phyloP scores from a whole-genome alignment of 1,140 invertebrate genomes.

The Tenebrio molitor region DNA sequence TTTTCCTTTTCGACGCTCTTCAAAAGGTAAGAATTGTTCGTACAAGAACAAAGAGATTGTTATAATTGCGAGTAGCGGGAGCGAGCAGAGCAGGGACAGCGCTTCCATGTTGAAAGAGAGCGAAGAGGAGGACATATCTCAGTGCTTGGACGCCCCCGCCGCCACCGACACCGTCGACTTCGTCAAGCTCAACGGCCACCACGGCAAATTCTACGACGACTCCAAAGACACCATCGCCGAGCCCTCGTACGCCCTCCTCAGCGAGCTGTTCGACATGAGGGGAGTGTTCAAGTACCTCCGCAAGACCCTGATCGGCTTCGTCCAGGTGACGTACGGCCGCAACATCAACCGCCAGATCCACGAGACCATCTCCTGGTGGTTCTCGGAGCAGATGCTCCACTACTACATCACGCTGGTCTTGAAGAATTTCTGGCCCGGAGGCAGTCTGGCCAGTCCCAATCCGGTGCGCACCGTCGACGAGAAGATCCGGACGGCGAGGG shows the following conservation, averaged over 20 bases:
- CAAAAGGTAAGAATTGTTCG: slow-evolving; percentile 87
- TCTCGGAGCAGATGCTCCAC: slow-evolving; percentile 91
- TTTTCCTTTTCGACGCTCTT: slow-evolving; percentile 90
- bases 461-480: slow-evolving; percentile 77
- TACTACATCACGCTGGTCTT: slow-evolving; percentile 87
- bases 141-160: slow-evolving; percentile 74
- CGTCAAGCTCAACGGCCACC: slow-evolving; percentile 64
- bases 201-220: slow-evolving; percentile 69
- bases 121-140: slow-evolving; percentile 82
- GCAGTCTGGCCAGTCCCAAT: slow-evolving; percentile 72
- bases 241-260: slow-evolving; percentile 86
- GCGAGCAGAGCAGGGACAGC: slow-evolving; percentile 65
- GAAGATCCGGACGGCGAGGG: slow-evolving; percentile 75
- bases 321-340: slow-evolving; percentile 91
- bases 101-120: slow-evolving; percentile 67
- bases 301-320: slow-evolving; percentile 90
- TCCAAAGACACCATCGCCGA: slow-evolving; percentile 88
- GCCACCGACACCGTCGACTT: slow-evolving; percentile 67
- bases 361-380: slow-evolving; percentile 88
- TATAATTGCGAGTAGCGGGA: too few species aligned
- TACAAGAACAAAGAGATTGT: slow-evolving; percentile 21
- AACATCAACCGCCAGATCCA: slow-evolving; percentile 93
- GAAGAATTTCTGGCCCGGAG: slow-evolving; percentile 91
- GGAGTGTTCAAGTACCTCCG: slow-evolving; percentile 90
- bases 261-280: slow-evolving; percentile 90